These are phyloP conservation scores for Notarius quadriscutis DNA, from an alignment of 2,113 vertebrate species.

Conservation along the genomic window DNA sequence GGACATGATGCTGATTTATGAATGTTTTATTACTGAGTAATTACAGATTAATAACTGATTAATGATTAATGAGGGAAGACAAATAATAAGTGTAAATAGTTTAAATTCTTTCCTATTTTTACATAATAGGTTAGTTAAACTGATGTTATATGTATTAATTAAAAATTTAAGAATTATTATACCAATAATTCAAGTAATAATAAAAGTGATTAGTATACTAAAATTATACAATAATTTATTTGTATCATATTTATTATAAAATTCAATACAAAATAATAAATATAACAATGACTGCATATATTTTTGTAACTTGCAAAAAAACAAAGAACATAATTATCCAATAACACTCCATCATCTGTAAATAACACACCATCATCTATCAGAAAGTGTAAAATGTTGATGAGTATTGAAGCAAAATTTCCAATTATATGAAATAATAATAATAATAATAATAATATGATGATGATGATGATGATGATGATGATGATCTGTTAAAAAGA, in stretches of 20 bases:
- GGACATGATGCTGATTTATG: constrained; percentile 21
- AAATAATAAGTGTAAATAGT: not conserved
- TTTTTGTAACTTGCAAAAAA: not conserved
- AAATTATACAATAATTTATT: not conserved
- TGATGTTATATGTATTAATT: not conserved
- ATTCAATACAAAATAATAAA: not conserved
- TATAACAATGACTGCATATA: not conserved
- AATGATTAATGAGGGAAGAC: not conserved
- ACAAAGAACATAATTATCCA: not conserved
- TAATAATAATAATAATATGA: not conserved
- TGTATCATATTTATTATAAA: not conserved
- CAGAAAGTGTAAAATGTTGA: not conserved
- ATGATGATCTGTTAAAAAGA: not conserved
- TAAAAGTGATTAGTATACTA: not conserved
- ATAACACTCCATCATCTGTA: too few species aligned
- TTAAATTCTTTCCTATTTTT: not conserved
- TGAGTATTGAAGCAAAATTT: not conserved
- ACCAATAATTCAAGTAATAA: not conserved
- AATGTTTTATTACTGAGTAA: constrained; percentile 28
- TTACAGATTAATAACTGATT: constrained; percentile 14
- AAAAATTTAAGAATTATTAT: not conserved
- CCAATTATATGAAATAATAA: not conserved
- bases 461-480: not conserved
- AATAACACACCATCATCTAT: not conserved
- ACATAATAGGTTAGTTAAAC: not conserved